Conservation (phyloP, 2,888 invertebrate species). For the Leptopilina syphax region DNA sequence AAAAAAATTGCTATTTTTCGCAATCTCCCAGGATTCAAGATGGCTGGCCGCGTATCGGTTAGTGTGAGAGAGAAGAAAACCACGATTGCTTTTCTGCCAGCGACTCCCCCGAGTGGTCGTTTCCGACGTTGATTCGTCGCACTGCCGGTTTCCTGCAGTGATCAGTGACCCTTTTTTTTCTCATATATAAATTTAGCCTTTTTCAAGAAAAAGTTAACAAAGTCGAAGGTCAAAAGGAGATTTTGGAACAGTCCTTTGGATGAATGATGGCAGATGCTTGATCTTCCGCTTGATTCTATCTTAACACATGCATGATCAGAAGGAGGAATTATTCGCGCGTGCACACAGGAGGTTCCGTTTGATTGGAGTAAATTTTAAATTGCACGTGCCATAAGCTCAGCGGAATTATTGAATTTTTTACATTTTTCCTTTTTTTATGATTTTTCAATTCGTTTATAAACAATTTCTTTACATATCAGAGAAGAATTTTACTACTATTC, state of each 20-base stretch:
- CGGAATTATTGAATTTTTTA: slow-evolving; percentile 2
- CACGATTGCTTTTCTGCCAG: slow-evolving; percentile 50
- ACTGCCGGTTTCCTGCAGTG: slow-evolving; percentile 45
- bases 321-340: slow-evolving; percentile 5
- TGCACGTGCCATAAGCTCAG: slow-evolving; percentile 28
- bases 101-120: slow-evolving; percentile 47
- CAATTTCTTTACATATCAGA: background rate
- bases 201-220: background rate
- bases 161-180: slow-evolving; percentile 14
- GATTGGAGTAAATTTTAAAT: slow-evolving; percentile 15
- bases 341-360: background rate
- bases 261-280: slow-evolving; percentile 3
- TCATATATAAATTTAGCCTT: background rate
- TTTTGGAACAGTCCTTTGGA: slow-evolving; percentile 19
- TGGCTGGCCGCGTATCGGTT: slow-evolving; percentile 68
- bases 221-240: background rate
- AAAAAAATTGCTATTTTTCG: slow-evolving; percentile 69
- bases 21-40: slow-evolving; percentile 74
- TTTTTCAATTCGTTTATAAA: background rate
- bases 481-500: background rate
- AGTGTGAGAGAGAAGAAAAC: slow-evolving; percentile 58
- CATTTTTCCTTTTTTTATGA: background rate
- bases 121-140: slow-evolving; percentile 60
- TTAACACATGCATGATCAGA: background rate
- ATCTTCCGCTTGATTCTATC: slow-evolving; percentile 24